phyloP scores from a whole-genome alignment of 2,113 vertebrate genomes.

The Lutjanus erythropterus region DNA sequence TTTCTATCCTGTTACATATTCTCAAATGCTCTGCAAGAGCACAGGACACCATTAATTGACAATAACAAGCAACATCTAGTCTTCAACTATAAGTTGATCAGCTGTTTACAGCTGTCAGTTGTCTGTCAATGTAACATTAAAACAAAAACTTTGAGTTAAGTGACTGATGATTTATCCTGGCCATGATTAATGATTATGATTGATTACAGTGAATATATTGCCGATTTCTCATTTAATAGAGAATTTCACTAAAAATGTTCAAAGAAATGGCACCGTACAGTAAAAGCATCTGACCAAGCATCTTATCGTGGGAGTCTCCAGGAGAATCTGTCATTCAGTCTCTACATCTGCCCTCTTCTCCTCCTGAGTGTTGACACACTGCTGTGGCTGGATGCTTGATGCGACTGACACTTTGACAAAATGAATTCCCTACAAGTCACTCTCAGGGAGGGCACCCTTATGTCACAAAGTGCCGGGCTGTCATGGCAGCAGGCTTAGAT shows the following conservation, averaged over 20 bases:
- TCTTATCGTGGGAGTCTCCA: neutral
- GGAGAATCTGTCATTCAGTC: slow-evolving; percentile 42
- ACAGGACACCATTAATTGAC: too few relatives aligned
- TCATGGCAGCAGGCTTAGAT: slow-evolving; percentile 30
- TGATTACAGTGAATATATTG: too few relatives aligned
- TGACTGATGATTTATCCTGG: too few relatives aligned
- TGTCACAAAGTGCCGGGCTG: slow-evolving; percentile 55
- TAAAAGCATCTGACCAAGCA: slow-evolving; percentile 10
- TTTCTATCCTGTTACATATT: neutral
- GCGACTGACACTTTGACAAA: slow-evolving; percentile 68
- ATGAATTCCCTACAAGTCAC: slow-evolving; percentile 45
- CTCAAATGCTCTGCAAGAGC: too few relatives aligned
- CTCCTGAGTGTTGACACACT: slow-evolving; percentile 33
- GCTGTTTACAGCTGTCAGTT: too few relatives aligned
- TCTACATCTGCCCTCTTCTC: slow-evolving; percentile 13
- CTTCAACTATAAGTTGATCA: too few relatives aligned
- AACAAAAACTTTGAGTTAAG: too few relatives aligned
- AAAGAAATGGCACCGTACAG: neutral
- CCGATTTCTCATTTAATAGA: too few relatives aligned
- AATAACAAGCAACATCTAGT: too few relatives aligned
- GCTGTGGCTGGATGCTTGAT: slow-evolving; percentile 44
- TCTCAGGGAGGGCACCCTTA: slow-evolving; percentile 35
- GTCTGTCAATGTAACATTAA: too few relatives aligned
- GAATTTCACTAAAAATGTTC: neutral
- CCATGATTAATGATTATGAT: too few relatives aligned